phyloP scores from a whole-genome alignment of 2,797 vertebrate genomes.

The Chloroceryle amazona region DNA sequence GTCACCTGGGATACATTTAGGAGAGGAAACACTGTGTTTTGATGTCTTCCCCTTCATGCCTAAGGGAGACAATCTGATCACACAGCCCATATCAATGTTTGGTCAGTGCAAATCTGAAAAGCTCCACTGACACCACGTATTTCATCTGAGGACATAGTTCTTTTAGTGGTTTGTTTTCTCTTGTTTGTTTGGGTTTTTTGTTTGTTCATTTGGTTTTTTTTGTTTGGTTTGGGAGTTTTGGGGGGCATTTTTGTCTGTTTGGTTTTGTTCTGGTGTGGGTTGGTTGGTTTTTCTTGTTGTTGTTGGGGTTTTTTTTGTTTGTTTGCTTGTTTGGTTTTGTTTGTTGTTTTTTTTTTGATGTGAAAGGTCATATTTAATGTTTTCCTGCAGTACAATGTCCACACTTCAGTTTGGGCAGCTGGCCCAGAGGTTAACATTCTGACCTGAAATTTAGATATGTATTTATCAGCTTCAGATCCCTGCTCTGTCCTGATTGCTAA shows the following conservation, averaged over 20 bases:
- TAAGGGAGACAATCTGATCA: background rate
- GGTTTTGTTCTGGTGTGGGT: no score
- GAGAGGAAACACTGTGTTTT: background rate
- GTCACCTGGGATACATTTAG: background rate
- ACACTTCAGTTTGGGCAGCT: background rate
- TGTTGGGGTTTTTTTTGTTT: no score
- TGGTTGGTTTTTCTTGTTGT: no score
- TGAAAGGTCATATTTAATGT: background rate
- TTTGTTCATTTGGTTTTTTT: no score
- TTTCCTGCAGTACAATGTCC: background rate
- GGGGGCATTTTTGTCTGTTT: no score
- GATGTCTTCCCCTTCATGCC: background rate
- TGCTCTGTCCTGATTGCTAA: background rate
- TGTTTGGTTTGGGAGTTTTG: background rate
- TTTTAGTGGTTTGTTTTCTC: no score
- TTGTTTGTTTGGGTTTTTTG: no score
- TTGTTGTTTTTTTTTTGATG: background rate
- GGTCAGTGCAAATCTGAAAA: background rate
- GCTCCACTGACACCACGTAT: background rate
- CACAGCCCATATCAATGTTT: background rate
- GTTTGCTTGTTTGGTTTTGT: no score
- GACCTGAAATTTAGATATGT: background rate
- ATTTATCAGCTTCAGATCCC: background rate
- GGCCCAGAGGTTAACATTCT: background rate
- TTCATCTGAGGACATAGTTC: background rate